phyloP scores from a whole-genome alignment of 2,113 vertebrate genomes.

The Microcebus jonahi region DNA sequence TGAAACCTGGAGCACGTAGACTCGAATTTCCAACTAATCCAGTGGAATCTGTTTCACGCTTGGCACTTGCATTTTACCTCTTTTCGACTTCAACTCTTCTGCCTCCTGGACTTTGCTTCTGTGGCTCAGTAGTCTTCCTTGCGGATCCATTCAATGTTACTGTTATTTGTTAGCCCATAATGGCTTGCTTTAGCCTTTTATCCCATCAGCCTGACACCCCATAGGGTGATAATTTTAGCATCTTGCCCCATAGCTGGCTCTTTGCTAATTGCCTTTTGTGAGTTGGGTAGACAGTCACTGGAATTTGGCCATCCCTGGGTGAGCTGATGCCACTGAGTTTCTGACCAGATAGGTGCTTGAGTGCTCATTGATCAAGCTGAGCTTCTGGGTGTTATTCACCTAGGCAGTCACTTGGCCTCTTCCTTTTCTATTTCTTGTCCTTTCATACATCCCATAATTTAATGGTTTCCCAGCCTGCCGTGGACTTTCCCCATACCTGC shows the following conservation, averaged over 20 bases:
- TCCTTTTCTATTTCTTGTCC: neutral
- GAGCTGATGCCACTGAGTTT: neutral
- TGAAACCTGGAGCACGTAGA: neutral
- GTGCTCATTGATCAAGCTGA: neutral
- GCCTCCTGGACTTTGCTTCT: neutral
- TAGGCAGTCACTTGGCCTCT: neutral
- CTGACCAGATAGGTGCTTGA: neutral
- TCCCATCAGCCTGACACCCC: neutral
- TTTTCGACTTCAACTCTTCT: neutral
- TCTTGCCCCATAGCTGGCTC: neutral
- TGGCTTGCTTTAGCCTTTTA: neutral
- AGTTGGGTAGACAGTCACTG: neutral
- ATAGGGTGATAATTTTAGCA: neutral
- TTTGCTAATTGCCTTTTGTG: neutral
- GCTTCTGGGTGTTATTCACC: neutral
- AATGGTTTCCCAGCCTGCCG: neutral
- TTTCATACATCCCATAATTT: neutral
- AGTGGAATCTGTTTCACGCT: neutral
- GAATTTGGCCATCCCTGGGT: neutral
- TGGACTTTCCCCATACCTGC: neutral
- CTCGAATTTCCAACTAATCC: neutral
- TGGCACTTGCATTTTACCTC: neutral
- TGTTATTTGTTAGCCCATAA: neutral
- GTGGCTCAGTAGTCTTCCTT: neutral
- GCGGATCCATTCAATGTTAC: neutral